A percentile compares a stretch with the other conserved stretches of the same genome.
Conservation (phyloP, 2,797 vertebrate species). For the Anguilla megastoma region DNA sequence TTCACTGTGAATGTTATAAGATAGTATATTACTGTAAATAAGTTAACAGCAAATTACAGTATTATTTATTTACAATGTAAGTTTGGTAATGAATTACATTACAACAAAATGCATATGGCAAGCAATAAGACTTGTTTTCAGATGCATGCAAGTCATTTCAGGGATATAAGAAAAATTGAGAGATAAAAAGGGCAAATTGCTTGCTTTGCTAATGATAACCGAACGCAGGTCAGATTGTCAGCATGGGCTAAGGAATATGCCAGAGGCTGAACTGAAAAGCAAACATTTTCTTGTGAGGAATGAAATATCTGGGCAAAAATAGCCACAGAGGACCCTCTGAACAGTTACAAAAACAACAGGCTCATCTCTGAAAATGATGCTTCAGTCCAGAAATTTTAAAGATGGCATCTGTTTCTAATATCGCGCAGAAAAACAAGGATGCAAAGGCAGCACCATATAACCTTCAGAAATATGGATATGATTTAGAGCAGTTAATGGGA, state of each 20-base stretch:
- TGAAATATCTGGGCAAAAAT: constrained; percentile 56
- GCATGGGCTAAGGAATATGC: neutral
- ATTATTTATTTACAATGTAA: neutral
- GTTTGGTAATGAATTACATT: neutral
- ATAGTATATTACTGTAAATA: too few species aligned
- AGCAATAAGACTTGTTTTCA: neutral
- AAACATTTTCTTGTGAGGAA: constrained; percentile 57
- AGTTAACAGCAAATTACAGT: too few species aligned
- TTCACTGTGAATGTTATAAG: too few species aligned
- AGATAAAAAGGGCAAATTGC: neutral
- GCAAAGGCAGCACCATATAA: constrained; percentile 67
- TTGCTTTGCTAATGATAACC: constrained; percentile 18
- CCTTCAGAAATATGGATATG: constrained; percentile 16
- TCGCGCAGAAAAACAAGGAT: constrained; percentile 64
- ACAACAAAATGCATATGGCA: neutral
- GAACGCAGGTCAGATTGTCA: neutral
- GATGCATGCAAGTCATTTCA: neutral
- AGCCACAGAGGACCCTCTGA: neutral
- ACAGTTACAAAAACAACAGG: constrained; percentile 62
- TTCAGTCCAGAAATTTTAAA: constrained; percentile 59
- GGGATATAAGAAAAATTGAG: neutral
- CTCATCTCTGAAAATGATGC: constrained; percentile 2
- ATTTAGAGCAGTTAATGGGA: neutral
- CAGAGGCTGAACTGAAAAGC: constrained; percentile 46
- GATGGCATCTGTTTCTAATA: constrained; percentile 80